Base-by-base conservation (phyloP, 2,888 invertebrate species). In the Neria commutata region DNA sequence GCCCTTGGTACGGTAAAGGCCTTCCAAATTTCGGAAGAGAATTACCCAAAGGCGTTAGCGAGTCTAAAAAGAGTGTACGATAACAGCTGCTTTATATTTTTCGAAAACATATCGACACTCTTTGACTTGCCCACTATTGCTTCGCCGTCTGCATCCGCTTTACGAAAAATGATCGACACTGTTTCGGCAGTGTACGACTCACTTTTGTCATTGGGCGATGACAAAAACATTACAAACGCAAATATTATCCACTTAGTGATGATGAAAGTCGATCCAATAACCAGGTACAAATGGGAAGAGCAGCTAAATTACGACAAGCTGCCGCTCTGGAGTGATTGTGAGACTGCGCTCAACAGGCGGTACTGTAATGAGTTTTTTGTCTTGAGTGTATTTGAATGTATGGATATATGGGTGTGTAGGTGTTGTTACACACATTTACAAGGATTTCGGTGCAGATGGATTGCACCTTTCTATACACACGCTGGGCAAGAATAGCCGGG, bases 131-230 rank as follows among this genome's bases (percentile, higher is more conserved):
- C 63, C 24, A 60, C 55, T n/a, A 64, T 64, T 11, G 8, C 37
- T 1, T 63, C 61, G 47, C 57, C 62, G 25, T 65, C 63, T 10
- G 52, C 63, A 19, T 52, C 50, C 46, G 58, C 62, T 21, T 56
- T 64, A 46, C 57, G 62, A n/a, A 54, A 48, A 25, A 62, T 62
- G 59, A 63, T 65, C n/a, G 61, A 65, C 34, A 60, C 61, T 16
- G 64, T 66, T 14, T 62, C 60, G 19, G 62, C 45, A n/a, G n/a
- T n/a, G n/a, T 53, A 53, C 29, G 58, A 61, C 48, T 64, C 62
- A 3, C 48, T 64, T 3, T 51, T 62, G 42, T 66, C 64, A 25
- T 42, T 60, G 45, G 58, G 62, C 6, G 52, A 62, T 55, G 63
- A 66, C 1, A 64, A 63, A 23, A 50, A 55, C 1, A 61, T 66